Evolutionary conservation across 2,797 vertebrate genomes (phyloP).

Genomic region (Glossophaga mutica): DNA sequence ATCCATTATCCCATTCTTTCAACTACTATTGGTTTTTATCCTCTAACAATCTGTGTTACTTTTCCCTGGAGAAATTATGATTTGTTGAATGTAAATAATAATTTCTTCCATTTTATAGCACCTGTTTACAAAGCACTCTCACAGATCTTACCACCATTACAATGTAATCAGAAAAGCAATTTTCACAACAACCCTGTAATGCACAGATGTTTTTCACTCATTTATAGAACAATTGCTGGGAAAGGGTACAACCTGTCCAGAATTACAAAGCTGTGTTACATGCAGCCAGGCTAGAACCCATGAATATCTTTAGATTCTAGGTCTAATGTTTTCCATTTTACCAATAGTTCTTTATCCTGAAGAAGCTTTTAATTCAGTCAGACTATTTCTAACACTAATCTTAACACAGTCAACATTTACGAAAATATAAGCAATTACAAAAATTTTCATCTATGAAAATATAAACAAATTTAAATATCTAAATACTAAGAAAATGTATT

Average conservation of each 20-base stretch:
- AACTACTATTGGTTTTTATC: neutral
- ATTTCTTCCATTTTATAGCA: neutral
- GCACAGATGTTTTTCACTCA: neutral
- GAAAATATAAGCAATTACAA: neutral
- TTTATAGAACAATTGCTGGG: neutral
- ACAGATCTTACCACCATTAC: neutral
- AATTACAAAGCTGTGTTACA: neutral
- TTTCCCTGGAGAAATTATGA: neutral
- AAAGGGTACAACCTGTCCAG: neutral
- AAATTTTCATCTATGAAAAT: neutral
- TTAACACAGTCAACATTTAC: neutral
- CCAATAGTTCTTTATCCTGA: neutral
- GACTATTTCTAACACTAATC: neutral
- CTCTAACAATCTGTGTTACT: neutral
- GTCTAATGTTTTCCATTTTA: neutral
- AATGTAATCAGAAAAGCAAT: neutral
- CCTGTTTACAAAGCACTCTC: neutral
- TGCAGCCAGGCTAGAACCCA: neutral
- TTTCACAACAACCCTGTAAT: neutral
- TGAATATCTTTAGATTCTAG: neutral
- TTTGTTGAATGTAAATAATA: neutral
- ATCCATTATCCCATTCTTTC: neutral
- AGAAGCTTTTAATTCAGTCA: neutral
- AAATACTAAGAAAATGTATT: neutral
- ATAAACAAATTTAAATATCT: neutral